A percentile compares a stretch with the other conserved stretches of the same genome.
phyloP scores from a whole-genome alignment of 2,888 invertebrate species.

The Thecocarcelia acutangulata region DNA sequence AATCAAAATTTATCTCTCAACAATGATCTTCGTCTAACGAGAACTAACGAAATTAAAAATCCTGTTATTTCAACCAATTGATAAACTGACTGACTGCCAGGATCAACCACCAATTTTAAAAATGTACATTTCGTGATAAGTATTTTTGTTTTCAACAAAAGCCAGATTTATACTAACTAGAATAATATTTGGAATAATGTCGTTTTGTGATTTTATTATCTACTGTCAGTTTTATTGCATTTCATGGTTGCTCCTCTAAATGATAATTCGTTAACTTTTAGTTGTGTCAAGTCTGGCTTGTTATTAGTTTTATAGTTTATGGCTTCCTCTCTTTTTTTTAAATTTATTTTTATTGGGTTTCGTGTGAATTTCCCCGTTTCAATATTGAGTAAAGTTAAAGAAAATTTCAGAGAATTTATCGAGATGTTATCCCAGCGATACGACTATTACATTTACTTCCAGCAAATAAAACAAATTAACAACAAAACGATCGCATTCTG shows the following conservation, averaged over 20 bases:
- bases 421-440: slow-evolving; percentile 2
- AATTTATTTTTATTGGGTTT: slow-evolving; percentile 43
- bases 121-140: not conserved
- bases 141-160: not conserved
- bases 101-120: slow-evolving; percentile 14
- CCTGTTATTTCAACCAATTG: slow-evolving; percentile 44
- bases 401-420: slow-evolving; percentile 53
- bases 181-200: slow-evolving; percentile 74
- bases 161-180: not conserved
- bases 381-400: slow-evolving; percentile 14
- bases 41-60: not conserved
- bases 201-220: slow-evolving; percentile 79
- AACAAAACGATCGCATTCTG: slow-evolving; percentile 31
- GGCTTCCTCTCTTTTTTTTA: slow-evolving; percentile 59
- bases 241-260: slow-evolving; percentile 51
- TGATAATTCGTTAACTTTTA: slow-evolving; percentile 14
- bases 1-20: slow-evolving; percentile 40
- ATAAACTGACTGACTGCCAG: slow-evolving; percentile 31
- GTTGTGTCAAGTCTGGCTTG: slow-evolving; percentile 39
- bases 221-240: slow-evolving; percentile 71
- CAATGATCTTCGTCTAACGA: too few species aligned
- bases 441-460: slow-evolving; percentile 55
- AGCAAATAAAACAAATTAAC: slow-evolving; percentile 56
- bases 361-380: slow-evolving; percentile 47
- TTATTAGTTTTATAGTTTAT: slow-evolving; percentile 59